These are phyloP conservation scores for Caenorhabditis wallacei DNA, from an alignment of 2,888 invertebrate species.

Conservation along the genomic window DNA sequence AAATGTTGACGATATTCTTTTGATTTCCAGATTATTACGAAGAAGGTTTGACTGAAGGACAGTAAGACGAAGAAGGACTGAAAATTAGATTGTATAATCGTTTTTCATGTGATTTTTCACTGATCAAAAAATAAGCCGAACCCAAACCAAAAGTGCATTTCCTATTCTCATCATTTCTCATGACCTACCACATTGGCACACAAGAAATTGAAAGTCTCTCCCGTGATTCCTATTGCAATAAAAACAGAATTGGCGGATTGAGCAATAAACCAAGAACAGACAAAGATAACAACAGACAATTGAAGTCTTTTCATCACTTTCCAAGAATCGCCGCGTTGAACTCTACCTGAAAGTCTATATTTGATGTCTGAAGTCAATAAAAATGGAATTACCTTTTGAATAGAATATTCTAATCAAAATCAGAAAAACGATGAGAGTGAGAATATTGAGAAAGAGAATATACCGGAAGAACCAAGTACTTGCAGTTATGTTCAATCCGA, in stretches of 20 bases:
- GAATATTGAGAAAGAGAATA: conserved; percentile 25
- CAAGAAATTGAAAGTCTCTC: conserved; percentile 44
- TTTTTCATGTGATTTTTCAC: too few relatives aligned
- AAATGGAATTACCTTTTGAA: conserved; percentile 14
- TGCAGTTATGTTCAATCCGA: conserved; percentile 11
- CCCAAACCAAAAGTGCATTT: too few relatives aligned
- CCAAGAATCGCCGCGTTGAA: conserved; percentile 39
- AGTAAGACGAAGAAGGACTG: conserved; percentile 54
- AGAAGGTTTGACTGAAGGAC: conserved; percentile 53
- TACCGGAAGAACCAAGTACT: conserved; percentile 33
- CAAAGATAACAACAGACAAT: conserved; percentile 45
- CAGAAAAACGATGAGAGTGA: conserved; percentile 24
- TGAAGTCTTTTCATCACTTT: conserved; percentile 55
- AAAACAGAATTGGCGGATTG: conserved; percentile 30
- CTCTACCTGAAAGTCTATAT: conserved; percentile 25
- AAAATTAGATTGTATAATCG: neutral
- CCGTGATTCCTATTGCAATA: conserved; percentile 24
- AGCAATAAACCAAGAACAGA: conserved; percentile 57
- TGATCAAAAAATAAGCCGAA: neutral
- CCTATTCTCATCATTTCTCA: too few relatives aligned
- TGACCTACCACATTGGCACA: conserved; percentile 48
- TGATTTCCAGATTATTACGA: conserved; percentile 49
- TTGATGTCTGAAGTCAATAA: neutral
- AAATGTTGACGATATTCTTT: conserved; percentile 47
- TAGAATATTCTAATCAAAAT: conserved; percentile 39